A percentile compares a stretch with the other conserved stretches of the same genome.
Evolutionary conservation across 2,888 invertebrate species (phyloP).

Genomic region (Frankliniella intonsa): DNA sequence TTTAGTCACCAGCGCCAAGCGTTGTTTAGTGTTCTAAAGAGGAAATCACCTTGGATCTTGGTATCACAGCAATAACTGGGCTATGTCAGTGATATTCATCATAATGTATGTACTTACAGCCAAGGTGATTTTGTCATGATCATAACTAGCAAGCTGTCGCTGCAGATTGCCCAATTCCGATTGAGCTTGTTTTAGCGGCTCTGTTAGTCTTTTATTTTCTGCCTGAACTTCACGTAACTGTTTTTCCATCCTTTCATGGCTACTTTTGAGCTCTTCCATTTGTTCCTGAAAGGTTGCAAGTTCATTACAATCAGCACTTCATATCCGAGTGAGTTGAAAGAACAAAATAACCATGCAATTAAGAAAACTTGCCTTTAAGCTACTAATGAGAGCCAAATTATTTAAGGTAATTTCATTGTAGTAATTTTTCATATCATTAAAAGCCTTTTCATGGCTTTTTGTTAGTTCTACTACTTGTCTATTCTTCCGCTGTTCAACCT

Average conservation of each 20-base stretch:
- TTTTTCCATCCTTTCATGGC: constrained; percentile 72
- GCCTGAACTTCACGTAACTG: constrained; percentile 60
- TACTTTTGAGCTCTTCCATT: constrained; percentile 68
- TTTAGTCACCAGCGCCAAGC: constrained; percentile 48
- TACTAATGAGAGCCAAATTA: constrained; percentile 84
- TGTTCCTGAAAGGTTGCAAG: constrained; percentile 55
- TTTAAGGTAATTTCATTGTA: constrained; percentile 93
- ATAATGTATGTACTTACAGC: constrained; percentile 48
- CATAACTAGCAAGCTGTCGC: constrained; percentile 75
- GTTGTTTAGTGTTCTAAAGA: constrained; percentile 55
- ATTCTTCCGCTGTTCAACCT: constrained; percentile 89
- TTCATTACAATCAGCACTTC: background rate
- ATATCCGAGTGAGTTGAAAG: background rate
- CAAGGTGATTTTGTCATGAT: constrained; percentile 75
- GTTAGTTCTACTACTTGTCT: constrained; percentile 70
- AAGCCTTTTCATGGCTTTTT: constrained; percentile 76
- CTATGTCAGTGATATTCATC: background rate
- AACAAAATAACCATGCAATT: background rate
- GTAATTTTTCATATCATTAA: constrained; percentile 87
- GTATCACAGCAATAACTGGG: constrained; percentile 18
- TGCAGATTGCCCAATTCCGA: constrained; percentile 67
- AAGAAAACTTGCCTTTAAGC: constrained; percentile 65
- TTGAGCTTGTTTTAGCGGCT: constrained; percentile 67
- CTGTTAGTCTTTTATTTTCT: constrained; percentile 68
- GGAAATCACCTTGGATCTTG: background rate